Evolutionary conservation across 1,140 invertebrate genomes (phyloP).

Genomic region (Halesus radiatus): DNA sequence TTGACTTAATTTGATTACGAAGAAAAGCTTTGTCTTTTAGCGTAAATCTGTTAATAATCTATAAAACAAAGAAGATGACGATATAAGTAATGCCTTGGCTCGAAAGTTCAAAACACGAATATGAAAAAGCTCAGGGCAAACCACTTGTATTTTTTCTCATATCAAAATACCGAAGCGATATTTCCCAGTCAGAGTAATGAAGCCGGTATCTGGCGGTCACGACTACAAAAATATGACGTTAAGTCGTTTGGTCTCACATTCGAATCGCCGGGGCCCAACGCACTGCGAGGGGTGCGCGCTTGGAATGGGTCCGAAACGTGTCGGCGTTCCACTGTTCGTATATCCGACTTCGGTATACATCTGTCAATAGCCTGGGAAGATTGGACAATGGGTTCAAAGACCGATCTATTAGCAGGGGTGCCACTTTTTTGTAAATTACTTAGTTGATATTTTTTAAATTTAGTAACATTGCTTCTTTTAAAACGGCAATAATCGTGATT

Average conservation of each 20-base stretch:
- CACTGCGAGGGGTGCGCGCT: background rate
- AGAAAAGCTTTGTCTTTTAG: too few species aligned
- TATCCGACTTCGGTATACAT: constrained; percentile 32
- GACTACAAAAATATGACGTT: constrained; percentile 26
- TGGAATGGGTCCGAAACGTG: constrained; percentile 21
- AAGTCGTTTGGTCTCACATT: constrained; percentile 16
- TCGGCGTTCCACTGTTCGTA: constrained; percentile 9
- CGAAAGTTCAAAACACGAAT: too few species aligned
- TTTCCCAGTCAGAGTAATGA: constrained; percentile 31
- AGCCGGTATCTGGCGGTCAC: constrained; percentile 20
- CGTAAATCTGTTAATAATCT: too few species aligned
- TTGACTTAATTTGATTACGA: too few species aligned
- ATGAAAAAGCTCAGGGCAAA: background rate
- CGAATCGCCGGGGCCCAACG: background rate
- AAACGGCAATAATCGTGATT: too few species aligned
- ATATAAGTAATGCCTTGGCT: too few species aligned
- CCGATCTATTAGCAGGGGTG: constrained; percentile 20
- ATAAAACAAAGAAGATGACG: too few species aligned
- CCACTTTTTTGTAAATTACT: too few species aligned
- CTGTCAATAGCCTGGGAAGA: constrained; percentile 39
- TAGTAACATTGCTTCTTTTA: too few species aligned
- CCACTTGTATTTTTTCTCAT: background rate
- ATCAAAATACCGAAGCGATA: constrained; percentile 30
- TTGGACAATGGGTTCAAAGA: constrained; percentile 38
- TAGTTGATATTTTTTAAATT: too few species aligned